Evolutionary conservation across 2,888 invertebrate genomes (phyloP), one percentile per base, ranked within the genome.

Genomic region (Polymixis lichenea): DNA sequence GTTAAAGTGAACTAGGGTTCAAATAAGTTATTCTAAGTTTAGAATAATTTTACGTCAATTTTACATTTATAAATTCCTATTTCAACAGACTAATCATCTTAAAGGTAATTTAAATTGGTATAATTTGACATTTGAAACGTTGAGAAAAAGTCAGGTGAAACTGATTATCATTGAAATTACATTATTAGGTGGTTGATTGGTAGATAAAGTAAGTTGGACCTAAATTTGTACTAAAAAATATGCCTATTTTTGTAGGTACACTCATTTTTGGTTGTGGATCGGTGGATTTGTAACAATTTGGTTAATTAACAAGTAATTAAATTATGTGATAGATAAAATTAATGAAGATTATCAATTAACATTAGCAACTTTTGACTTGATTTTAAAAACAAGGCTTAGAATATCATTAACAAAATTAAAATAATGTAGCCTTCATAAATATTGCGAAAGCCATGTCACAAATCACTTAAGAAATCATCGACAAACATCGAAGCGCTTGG

Each of bases 121-220:
- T 80, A 71, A 84, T 81, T 78, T 81, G 76, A 78, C 82, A 85
- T 86, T 86, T 86, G 22, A 85, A 78, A 74, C 61, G 70, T 56
- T 70, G 72, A 74, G 77, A 81, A 84, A 84, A 78, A 73, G 60
- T 66, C 25, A 61, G 55, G 78, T 76, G 69, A 60, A 74, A 58
- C 61, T 56, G 72, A 77, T 82, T 75, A 74, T 53, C 70, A 82
- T 75, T 46, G 71, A 72, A 84, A 78, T 84, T 75, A 81, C 82
- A 84, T 86, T 64, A 78, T 74, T 75, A 61, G 43, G 49, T 65
- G 17, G 70, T 65, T 78, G 51, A 76, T 77, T 70, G 61, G 69
- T n/a, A 78, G 46, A 72, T 28, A 46, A 19, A 19, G 58, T 13
- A 19, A 19, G 61, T 11, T 61, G 55, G 55, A 65, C 38, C 64